phyloP scores from a whole-genome alignment of 2,113 vertebrate genomes.

The Nyctereutes procyonoides region DNA sequence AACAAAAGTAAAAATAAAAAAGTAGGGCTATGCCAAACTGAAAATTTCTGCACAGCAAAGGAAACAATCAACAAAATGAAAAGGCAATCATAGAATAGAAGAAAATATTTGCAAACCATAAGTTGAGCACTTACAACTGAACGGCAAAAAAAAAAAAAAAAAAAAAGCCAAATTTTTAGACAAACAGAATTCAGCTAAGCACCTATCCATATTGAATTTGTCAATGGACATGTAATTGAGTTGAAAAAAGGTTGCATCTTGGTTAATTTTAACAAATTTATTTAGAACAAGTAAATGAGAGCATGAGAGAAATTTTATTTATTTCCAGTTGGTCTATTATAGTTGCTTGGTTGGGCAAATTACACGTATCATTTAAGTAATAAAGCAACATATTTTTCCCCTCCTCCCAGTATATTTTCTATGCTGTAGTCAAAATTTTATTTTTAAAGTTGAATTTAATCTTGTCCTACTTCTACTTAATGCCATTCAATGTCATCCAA shows the following conservation, averaged over 20 bases:
- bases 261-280: background rate
- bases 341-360: background rate
- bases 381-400: background rate
- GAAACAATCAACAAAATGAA: background rate
- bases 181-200: background rate
- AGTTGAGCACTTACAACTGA: background rate
- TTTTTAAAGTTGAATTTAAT: background rate
- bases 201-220: background rate
- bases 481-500: background rate
- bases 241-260: background rate
- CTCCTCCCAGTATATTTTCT: background rate
- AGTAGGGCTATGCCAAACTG: background rate
- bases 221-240: background rate
- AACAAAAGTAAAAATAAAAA: background rate
- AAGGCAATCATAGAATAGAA: background rate
- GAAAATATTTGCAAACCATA: background rate
- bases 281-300: background rate
- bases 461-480: background rate
- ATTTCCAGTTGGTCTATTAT: background rate
- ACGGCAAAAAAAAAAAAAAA: background rate
- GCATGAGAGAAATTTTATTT: background rate
- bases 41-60: background rate
- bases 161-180: background rate
- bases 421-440: background rate
- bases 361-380: background rate